Evolutionary conservation across 2,888 invertebrate genomes (phyloP).

Genomic region (Eristalinus sepulchralis): DNA sequence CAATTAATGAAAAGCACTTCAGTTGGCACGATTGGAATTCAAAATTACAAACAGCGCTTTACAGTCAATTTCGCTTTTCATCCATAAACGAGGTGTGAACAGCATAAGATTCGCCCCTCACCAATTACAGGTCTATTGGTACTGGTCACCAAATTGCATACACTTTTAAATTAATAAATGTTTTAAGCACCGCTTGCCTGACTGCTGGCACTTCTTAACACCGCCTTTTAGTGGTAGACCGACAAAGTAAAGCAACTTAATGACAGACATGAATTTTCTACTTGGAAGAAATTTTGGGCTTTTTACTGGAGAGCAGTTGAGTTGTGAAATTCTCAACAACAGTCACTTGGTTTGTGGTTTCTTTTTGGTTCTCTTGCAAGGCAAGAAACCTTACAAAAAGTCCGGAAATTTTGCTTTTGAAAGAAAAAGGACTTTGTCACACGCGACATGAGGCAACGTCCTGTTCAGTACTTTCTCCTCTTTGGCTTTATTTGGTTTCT

Average conservation of each 20-base stretch:
- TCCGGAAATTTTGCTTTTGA: no score
- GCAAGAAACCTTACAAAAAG: no score
- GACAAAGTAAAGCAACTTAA: no score
- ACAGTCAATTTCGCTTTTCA: background rate
- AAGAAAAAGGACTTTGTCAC: no score
- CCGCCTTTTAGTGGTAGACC: no score
- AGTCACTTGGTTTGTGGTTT: background rate
- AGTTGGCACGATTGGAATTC: no score
- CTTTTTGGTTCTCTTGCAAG: background rate
- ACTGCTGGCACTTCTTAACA: background rate
- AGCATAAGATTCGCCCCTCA: background rate
- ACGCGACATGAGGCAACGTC: no score
- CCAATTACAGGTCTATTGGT: slow-evolving; percentile 27
- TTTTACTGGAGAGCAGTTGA: background rate
- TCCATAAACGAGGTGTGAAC: background rate
- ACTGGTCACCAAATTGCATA: slow-evolving; percentile 42
- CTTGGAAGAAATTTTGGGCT: background rate
- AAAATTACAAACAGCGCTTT: background rate
- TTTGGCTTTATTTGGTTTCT: no score
- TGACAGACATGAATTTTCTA: background rate
- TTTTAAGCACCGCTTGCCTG: slow-evolving; percentile 20
- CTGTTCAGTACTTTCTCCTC: no score
- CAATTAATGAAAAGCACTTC: no score
- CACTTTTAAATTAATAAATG: slow-evolving; percentile 56
- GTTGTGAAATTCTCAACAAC: background rate